Evolutionary conservation across 1,140 invertebrate species (phyloP), one percentile per base, ranked within the genome.

Genomic region (Dinothrombium tinctorium): DNA sequence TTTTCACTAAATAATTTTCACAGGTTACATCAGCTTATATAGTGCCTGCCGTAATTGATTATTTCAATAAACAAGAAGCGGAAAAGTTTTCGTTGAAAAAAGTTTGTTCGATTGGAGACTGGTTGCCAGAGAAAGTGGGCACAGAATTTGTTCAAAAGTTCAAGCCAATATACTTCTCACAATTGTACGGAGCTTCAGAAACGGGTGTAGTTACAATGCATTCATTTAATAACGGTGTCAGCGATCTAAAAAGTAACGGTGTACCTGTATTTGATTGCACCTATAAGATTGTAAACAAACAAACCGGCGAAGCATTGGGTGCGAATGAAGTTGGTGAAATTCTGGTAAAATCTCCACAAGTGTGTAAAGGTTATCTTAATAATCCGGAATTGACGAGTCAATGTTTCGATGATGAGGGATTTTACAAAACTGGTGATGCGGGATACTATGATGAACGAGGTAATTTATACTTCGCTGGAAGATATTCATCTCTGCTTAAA

Each of bases 341-440:
- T 57, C 51, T 53, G 28, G 32, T 61, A 1, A 45, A 48, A 37
- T 60, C 60, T 3, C 55, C 56, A 23, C 50, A 57, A 33, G 46
- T 61, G 1, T 62, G 62, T 57, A 65, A 65, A 48, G 74, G 75
- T 0, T 82, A 82, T 55, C 84, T 77, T 53, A 90, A 87, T 55
- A 80, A 92, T 60, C 70, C 71, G 0, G 80, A 82, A 53, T 78
- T 79, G 60, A 92, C 86, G 2, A 65, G 68, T 24, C 73, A 84
- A 53, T 73, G 75, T 21, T 69, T 92, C 17, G 86, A 92, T 56
- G 64, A 71, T 19, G 69, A 77, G 50, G 84, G 84, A 14, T 92
- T 84, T 84, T 76, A 92, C 56, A 86, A 90, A 56, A 90, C 87
- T 9, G 89, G 87, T 20, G 86, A 95, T 53, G 72, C 89, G 43